A percentile compares a stretch with the other conserved stretches of the same genome.
Evolutionary conservation across 2,797 vertebrate genomes (phyloP).

Genomic region (Amblyraja radiata): DNA sequence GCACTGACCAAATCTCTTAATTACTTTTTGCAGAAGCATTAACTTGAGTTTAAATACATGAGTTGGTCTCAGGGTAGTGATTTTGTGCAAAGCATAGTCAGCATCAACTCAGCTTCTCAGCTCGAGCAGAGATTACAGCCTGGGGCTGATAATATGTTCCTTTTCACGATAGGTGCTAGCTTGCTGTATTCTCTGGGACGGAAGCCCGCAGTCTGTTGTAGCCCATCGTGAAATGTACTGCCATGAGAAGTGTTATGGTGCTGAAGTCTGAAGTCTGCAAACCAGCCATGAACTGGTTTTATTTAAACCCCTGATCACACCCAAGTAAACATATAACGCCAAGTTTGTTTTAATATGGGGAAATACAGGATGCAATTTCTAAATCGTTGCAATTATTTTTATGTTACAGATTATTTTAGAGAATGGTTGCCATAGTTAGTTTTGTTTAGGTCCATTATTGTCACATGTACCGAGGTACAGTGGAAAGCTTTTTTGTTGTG

Average conservation of each 20-base stretch:
- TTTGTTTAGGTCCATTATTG: too few relatives aligned
- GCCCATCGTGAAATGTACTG: not conserved
- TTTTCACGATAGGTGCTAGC: not conserved
- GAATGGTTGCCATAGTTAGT: not conserved
- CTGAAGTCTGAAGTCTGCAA: too few relatives aligned
- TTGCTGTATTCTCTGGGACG: not conserved
- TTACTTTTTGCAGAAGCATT: conserved; percentile 18
- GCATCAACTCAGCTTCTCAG: not conserved
- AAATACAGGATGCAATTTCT: not conserved
- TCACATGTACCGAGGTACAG: too few relatives aligned
- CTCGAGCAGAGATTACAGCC: not conserved
- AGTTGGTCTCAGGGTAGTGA: not conserved
- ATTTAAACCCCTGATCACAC: not conserved
- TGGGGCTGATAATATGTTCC: not conserved
- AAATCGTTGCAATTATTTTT: not conserved
- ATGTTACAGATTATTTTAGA: not conserved
- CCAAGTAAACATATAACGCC: not conserved
- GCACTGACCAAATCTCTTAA: conserved; percentile 19
- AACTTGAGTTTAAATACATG: conserved; percentile 1
- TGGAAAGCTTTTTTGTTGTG: too few relatives aligned
- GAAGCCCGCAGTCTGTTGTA: not conserved
- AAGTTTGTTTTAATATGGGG: not conserved
- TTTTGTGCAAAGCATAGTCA: conserved; percentile 12
- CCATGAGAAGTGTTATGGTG: not conserved
- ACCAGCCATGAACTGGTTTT: not conserved